Evolutionary conservation across 2,797 vertebrate species (phyloP).

Genomic region (Coluber constrictor): DNA sequence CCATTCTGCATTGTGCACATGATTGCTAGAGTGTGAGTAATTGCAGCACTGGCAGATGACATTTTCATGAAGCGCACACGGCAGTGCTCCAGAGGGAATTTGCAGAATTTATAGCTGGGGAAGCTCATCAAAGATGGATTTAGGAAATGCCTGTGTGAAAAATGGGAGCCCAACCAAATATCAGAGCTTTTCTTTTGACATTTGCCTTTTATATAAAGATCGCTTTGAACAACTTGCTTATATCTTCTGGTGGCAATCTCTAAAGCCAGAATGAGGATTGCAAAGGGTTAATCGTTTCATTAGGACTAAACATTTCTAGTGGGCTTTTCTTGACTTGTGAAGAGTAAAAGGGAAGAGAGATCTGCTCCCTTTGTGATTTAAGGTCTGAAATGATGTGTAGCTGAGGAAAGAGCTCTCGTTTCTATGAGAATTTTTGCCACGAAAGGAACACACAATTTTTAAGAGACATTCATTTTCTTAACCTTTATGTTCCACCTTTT

Average conservation of each 20-base stretch:
- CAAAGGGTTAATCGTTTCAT: constrained; percentile 33
- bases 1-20: constrained; percentile 85
- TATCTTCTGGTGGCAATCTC: constrained; percentile 49
- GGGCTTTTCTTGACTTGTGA: constrained; percentile 10
- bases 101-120: constrained; percentile 70
- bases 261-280: constrained; percentile 35
- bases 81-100: constrained; percentile 71
- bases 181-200: constrained; percentile 68
- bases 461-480: constrained; percentile 31
- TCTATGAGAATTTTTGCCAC: constrained; percentile 21
- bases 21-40: constrained; percentile 92
- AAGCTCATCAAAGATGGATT: constrained; percentile 77
- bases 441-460: constrained; percentile 36
- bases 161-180: constrained; percentile 68
- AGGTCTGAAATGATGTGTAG: constrained; percentile 34
- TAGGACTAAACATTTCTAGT: neutral
- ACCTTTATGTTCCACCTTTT: neutral
- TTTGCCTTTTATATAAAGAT: constrained; percentile 63
- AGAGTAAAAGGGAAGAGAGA: neutral
- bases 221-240: constrained; percentile 53
- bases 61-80: constrained; percentile 77
- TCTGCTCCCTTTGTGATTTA: constrained; percentile 31
- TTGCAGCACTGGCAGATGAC: constrained; percentile 84
- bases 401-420: constrained; percentile 25
- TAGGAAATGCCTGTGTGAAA: constrained; percentile 73